Evolutionary conservation across 2,888 invertebrate genomes (phyloP).

Genomic region (Dolichopus griseipennis): DNA sequence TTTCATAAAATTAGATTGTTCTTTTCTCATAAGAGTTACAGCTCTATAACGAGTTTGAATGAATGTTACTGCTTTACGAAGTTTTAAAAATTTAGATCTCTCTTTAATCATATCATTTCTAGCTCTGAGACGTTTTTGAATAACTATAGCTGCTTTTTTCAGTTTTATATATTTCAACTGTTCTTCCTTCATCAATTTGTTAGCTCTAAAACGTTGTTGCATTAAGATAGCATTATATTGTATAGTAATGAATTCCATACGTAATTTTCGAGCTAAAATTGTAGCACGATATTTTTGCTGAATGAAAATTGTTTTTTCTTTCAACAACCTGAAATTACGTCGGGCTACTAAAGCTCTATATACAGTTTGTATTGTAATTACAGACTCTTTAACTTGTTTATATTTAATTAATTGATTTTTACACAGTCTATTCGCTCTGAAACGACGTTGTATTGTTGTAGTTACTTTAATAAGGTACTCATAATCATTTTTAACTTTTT

Average conservation of each 20-base stretch:
- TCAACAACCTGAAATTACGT: slow-evolving; percentile 12
- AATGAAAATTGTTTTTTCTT: slow-evolving; percentile 7
- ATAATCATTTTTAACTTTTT: slow-evolving; percentile 25
- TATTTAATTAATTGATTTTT: slow-evolving; percentile 21
- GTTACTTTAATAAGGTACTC: slow-evolving; percentile 31
- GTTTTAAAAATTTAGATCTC: slow-evolving; percentile 23
- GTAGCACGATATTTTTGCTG: slow-evolving; percentile 36
- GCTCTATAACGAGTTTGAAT: slow-evolving; percentile 33
- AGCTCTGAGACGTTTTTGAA: slow-evolving; percentile 39
- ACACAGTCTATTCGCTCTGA: slow-evolving; percentile 27
- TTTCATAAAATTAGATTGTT: slow-evolving; percentile 27
- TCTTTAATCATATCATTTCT: slow-evolving; percentile 25
- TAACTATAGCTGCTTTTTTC: slow-evolving; percentile 24
- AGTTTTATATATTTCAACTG: slow-evolving; percentile 25
- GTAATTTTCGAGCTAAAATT: slow-evolving; percentile 26
- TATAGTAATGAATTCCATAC: slow-evolving; percentile 29
- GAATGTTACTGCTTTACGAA: slow-evolving; percentile 34
- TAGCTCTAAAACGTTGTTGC: slow-evolving; percentile 33
- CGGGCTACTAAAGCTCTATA: slow-evolving; percentile 25
- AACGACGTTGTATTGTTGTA: slow-evolving; percentile 40
- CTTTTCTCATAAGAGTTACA: slow-evolving; percentile 31
- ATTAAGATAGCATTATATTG: slow-evolving; percentile 28
- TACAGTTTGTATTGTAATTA: slow-evolving; percentile 26
- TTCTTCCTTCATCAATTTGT: slow-evolving; percentile 29
- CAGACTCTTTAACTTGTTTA: slow-evolving; percentile 16